A percentile compares a stretch with the other conserved stretches of the same genome.
Evolutionary conservation across 2,113 vertebrate genomes (phyloP).

Genomic region (Syrrhaptes paradoxus): DNA sequence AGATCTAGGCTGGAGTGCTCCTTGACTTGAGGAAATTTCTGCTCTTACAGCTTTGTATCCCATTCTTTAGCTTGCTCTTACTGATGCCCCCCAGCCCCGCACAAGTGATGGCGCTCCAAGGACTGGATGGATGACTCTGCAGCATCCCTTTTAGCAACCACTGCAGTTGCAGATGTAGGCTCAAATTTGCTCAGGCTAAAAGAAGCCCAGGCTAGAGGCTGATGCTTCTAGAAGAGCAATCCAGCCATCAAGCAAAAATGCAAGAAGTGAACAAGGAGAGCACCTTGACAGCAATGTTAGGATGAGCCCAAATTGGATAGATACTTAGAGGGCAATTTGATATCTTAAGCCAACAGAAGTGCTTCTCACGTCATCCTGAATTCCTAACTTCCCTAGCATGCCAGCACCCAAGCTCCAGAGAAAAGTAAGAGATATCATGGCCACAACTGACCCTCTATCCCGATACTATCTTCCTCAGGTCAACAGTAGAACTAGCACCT

Average conservation of each 20-base stretch:
- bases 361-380: not conserved
- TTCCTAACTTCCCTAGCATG: not conserved
- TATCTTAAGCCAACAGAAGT: not conserved
- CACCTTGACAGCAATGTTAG: rapidly evolving
- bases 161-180: rapidly evolving
- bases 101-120: rapidly evolving
- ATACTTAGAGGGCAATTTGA: not conserved
- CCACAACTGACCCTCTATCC: not conserved
- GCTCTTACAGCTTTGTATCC: not conserved
- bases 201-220: not conserved
- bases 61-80: not conserved
- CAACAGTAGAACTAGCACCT: not conserved
- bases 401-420: not conserved
- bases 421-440: not conserved
- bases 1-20: not conserved
- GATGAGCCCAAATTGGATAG: not conserved
- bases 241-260: not conserved
- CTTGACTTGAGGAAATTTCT: not conserved
- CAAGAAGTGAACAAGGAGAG: not conserved
- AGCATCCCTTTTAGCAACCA: not conserved
- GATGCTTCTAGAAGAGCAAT: not conserved
- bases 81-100: not conserved
- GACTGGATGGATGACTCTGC: not conserved
- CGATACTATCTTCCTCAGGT: rapidly evolving
- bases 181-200: not conserved